Evolutionary conservation across 35 echinoderm and acorn worm genomes (phyloP), one percentile per base, ranked within the genome.

Genomic region (Nesometra sesokonis): DNA sequence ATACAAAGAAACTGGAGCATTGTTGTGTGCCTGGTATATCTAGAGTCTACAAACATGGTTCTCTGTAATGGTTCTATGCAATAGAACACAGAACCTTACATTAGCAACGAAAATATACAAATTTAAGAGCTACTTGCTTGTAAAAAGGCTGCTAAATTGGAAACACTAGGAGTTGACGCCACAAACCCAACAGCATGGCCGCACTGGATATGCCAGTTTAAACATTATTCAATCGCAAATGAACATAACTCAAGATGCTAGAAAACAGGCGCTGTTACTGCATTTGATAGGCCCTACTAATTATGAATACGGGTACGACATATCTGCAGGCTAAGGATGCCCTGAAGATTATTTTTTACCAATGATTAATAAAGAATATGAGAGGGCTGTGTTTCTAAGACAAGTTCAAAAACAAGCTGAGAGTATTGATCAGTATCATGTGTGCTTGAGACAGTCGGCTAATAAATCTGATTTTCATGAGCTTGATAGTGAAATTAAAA

Each of bases 401-500:
- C 39, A 43, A 15, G 15, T 15, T 43, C 39, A 43, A 43, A 43
- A 43, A 43, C 39, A 43, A 43, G 39, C 5, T 36, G 81, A 83
- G 35, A 35, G 27, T 13, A 83, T 83, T 36, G 81, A 83, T n/a
- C 11, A 32, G 30, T 83, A 83, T 35, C 36, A 36, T 57, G 46
- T 40, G 8, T 4, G 46, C 21, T 32, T 86, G 47, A 77, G 57
- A 34, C 84, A 86, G 47, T 52, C 57, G 2, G 84, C 84, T 5
- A 33, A 32, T 30, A 86, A 57, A 77, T 77, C 15, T 85, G 37
- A 77, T 34, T 86, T 86, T 76, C 11, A 57, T 35, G 57, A 86
- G 46, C 77, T 76, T 33, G 84, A 86, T 36, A 47, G 84, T n/a
- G 84, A 85, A 36, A 30, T 86, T 27, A 86, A 86, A 85, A 47